Evolutionary conservation across 2,888 invertebrate genomes (phyloP), one percentile per base, ranked within the genome.

Genomic region (Drosophila paracracens): DNA sequence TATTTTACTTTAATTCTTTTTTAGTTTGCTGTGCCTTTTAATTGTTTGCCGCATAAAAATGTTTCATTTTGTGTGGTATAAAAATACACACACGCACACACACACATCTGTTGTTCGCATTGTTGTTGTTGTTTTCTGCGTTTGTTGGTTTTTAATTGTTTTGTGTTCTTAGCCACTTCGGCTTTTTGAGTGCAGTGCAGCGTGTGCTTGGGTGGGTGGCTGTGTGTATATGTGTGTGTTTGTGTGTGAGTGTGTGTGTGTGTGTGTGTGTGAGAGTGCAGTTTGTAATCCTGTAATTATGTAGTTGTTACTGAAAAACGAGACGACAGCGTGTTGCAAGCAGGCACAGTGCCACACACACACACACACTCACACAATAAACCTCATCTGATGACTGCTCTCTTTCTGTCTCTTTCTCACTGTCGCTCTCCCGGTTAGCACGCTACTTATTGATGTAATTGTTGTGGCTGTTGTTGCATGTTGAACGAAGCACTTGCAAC

Each of bases 101-200:
- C 53, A 56, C 62, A 68, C 63, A 71, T 52, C 33, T 69, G 78
- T 59, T 77, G 63, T 43, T 70, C 50, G 36, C 40, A 36, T 57
- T 68, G 59, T 63, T 40, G 36, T 63, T 76, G 76, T 69, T 76
- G 81, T 67, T 63, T 70, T 61, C 68, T 74, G 85, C 83, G 88
- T 85, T 86, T 86, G 84, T 88, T 87, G 82, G 85, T 80, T 87
- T 81, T 87, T 87, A 87, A 87, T 87, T 87, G 89, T 87, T 89
- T 87, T 89, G 87, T 87, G 89, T 87, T 89, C 89, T 87, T 89
- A 87, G 87, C 89, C 89, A 89, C 87, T 89, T 89, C 88, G 89
- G 89, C 81, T 89, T 87, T 85, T 87, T 81, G 83, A 84, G 87
- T 81, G 76, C 75, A 84, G 74, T 67, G 76, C 75, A 79, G 76